A percentile compares a stretch with the other conserved stretches of the same genome.
Conservation (phyloP, 2,113 vertebrate genomes). For the Callipepla squamata region DNA sequence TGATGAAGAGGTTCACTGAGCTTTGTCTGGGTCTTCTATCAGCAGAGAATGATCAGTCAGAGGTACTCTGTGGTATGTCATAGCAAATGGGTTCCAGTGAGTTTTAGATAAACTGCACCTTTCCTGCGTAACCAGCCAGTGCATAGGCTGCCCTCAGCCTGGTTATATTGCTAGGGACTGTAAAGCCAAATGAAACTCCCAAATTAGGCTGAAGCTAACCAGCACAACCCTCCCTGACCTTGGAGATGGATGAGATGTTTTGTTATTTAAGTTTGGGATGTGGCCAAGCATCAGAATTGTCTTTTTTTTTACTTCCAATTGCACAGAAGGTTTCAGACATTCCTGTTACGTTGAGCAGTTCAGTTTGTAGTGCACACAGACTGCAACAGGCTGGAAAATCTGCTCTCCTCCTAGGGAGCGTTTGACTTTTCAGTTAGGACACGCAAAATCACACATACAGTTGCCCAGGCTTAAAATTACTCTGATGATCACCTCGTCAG, state of each 20-base stretch:
- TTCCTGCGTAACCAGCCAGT: background rate
- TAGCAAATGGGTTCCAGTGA: background rate
- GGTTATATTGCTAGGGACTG: background rate
- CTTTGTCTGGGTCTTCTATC: background rate
- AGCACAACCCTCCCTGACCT: background rate
- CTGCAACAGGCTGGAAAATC: background rate
- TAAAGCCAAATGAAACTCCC: background rate
- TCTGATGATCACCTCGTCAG: background rate
- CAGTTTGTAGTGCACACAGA: background rate
- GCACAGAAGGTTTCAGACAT: background rate
- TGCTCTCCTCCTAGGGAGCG: background rate
- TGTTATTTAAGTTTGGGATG: background rate
- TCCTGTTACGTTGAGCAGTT: background rate
- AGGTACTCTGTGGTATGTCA: background rate
- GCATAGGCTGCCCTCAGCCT: background rate
- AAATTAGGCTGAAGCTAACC: background rate
- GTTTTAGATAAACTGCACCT: background rate
- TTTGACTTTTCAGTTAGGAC: background rate
- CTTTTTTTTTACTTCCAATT: background rate
- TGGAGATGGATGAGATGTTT: background rate
- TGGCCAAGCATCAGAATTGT: background rate
- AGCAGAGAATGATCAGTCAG: background rate
- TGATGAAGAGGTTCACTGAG: slow-evolving; percentile 18
- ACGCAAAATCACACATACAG: background rate
- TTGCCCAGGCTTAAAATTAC: background rate